phyloP scores from a whole-genome alignment of 92 coral and sea anemone species.

The Montipora capitata region DNA sequence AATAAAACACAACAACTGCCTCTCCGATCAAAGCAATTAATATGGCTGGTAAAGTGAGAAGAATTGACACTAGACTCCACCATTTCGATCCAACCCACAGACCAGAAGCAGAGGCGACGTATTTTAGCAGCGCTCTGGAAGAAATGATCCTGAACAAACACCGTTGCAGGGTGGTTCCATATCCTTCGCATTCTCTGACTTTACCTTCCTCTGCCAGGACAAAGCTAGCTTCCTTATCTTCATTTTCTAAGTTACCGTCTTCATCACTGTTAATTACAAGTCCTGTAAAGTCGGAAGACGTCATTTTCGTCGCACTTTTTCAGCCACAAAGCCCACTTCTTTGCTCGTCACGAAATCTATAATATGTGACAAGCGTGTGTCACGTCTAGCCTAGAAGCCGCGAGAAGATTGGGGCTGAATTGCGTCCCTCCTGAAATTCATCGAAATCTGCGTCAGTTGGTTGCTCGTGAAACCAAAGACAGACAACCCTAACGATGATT shows the following conservation, averaged over 20 bases:
- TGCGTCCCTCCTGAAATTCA: too few species aligned
- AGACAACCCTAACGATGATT: too few species aligned
- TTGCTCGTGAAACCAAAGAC: too few species aligned
- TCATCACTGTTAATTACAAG: neutral
- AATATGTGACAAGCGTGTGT: too few species aligned
- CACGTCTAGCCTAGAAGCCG: too few species aligned
- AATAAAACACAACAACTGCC: conserved; percentile 28
- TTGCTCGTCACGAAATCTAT: too few species aligned
- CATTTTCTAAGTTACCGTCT: neutral
- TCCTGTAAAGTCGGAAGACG: conserved; percentile 16
- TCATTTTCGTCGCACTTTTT: neutral
- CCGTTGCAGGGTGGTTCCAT: neutral
- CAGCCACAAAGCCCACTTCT: too few species aligned
- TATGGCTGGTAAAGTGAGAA: conserved; percentile 23
- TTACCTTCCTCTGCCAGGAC: neutral
- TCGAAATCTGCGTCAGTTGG: too few species aligned
- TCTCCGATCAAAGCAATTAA: conserved; percentile 19
- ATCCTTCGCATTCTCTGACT: neutral
- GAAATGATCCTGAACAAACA: conserved; percentile 13
- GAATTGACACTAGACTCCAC: conserved; percentile 1
- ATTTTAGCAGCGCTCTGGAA: conserved; percentile 14
- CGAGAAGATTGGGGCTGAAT: too few species aligned
- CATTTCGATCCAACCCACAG: conserved; percentile 33
- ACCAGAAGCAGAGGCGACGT: conserved; percentile 36
- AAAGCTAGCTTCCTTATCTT: neutral